Evolutionary conservation across 2,113 vertebrate species (phyloP), one percentile per base, ranked within the genome.

Genomic region (Propithecus coquereli): DNA sequence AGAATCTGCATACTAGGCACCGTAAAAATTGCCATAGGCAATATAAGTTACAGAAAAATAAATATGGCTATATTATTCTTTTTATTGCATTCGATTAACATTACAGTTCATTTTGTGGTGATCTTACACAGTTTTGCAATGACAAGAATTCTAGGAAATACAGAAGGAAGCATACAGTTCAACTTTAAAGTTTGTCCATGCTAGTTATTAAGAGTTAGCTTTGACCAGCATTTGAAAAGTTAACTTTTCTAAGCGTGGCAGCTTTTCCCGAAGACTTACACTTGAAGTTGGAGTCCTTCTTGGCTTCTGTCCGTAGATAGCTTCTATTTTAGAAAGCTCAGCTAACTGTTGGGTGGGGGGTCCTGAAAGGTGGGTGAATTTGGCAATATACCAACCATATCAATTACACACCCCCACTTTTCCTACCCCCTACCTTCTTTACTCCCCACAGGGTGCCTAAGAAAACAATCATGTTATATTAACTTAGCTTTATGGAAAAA

Each of bases 381-480:
- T 97, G 95, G 96, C 97, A 92, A 59, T n/a, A 68, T 54, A 85
- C 90, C 87, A 95, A 88, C 66, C 73, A 13, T 90, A 95, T 97
- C 92, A 95, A 89, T 73, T 74, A 84, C 82, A 81, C 40, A 30
- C 37, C 76, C 95, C 89, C 84, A 87, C 70, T 65, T 93, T 77
- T 63, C 76, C 84, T 84, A 80, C 79, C 89, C 71, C 91, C 83
- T 94, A 57, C 32, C 70, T 97, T 96, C 57, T 66, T 82, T 84
- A 71, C 43, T 94, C 94, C 81, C 95, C 57, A 68, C 50, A 95
- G 95, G 97, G 84, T 92, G 71, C 95, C 94, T 97, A 96, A 97
- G 95, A 96, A 97, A 98, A 97, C 94, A 97, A 97, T 96, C 93
- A 66, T 18, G 71, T 92, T 98, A 98, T 96, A 95, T 98, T 98